Evolutionary conservation across 2,888 invertebrate species (phyloP), one percentile per base, ranked within the genome.

Genomic region (Lathronympha strigana): DNA sequence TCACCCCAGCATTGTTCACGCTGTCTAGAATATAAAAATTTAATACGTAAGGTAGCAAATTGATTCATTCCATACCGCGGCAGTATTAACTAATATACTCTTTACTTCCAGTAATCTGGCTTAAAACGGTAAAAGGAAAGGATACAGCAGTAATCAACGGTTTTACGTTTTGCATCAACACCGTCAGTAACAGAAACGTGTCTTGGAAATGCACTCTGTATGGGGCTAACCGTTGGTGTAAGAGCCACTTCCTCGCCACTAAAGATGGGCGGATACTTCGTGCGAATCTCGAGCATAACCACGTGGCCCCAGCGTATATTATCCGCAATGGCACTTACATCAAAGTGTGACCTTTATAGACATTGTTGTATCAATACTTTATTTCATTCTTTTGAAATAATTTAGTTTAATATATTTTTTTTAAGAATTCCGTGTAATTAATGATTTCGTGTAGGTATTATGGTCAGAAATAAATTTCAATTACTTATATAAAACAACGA

Each of bases 171-270:
- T 51, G 40, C 21, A 9, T 43, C 21, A 51, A 61, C 21, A 51
- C 1, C 0, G 17, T 13, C 21, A 51, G 15, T 6, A 31, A 50
- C 4, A 50, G 38, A 9, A 61, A 40, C 13, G 31, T 51, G 6
- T 43, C 43, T 2, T 51, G 61, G 50, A 51, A n/a, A 9, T 61
- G 61, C 31, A 61, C 50, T 1, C 11, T 15, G 4, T 21, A 43
- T 9, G 15, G 40, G 8, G 15, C 15, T 21, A 25, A 5, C 5
- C 23, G 23, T 0, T 4, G 31, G 5, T 61, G 61, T 21, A 50
- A 21, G 51, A 51, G 50, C 25, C 54, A 36, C 17, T 40, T 55
- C 6, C 38, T 58, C 11, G 87, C 87, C 23, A 87, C 88, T n/a
- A 84, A 83, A 6, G 47, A 68, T 6, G 28, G 53, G 5, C 40